A percentile compares a stretch with the other conserved stretches of the same genome.
Evolutionary conservation across 2,113 vertebrate genomes (phyloP).

Genomic region (Hypomesus transpacificus): DNA sequence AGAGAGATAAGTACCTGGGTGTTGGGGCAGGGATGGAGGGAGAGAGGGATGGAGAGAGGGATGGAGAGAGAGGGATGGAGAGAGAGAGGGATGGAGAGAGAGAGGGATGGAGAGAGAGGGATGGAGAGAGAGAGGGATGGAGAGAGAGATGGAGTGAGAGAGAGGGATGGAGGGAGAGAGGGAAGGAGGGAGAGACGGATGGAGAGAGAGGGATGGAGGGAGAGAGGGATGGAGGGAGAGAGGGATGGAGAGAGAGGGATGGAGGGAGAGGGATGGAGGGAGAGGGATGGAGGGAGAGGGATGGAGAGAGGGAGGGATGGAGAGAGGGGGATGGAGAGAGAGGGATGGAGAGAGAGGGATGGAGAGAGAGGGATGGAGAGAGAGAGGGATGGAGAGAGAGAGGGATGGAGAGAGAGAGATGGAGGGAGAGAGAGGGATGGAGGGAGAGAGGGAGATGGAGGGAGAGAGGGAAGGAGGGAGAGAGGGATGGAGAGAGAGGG

Average conservation of each 20-base stretch:
- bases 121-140: neutral
- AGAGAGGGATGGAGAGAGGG: neutral
- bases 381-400: neutral
- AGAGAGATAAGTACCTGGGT: neutral
- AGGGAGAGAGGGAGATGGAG: neutral
- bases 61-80: neutral
- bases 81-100: neutral
- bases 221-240: neutral
- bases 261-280: neutral
- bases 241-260: slow-evolving; percentile 52
- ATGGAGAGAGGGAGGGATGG: neutral
- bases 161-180: neutral
- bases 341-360: neutral
- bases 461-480: too few species aligned
- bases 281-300: neutral
- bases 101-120: neutral
- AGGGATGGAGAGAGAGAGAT: neutral
- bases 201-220: neutral
- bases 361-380: neutral
- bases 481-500: neutral
- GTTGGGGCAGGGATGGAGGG: neutral
- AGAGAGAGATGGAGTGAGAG: too few species aligned
- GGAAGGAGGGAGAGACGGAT: neutral
- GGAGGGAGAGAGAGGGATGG: neutral
- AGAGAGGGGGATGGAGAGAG: too few species aligned